Evolutionary conservation across 2,888 invertebrate species (phyloP).

Genomic region (Tenthredo amoena): DNA sequence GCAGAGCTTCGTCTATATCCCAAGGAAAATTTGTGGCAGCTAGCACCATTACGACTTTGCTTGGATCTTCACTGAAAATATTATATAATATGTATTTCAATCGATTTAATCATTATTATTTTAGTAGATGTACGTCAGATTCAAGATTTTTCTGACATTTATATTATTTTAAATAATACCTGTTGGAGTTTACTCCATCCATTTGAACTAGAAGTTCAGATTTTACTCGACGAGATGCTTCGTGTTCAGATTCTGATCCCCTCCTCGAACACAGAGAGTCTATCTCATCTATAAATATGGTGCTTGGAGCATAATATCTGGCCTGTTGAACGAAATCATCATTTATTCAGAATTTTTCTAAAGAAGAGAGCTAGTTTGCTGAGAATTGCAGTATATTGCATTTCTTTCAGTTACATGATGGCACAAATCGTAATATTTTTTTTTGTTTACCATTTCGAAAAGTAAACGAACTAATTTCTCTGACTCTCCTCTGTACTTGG

Average conservation of each 20-base stretch:
- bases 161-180: constrained; percentile 82
- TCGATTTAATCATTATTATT: constrained; percentile 38
- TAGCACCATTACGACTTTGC: constrained; percentile 96
- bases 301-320: constrained; percentile 98
- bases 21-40: constrained; percentile 99
- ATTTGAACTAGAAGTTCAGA: constrained; percentile 98
- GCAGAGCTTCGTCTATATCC: constrained; percentile 98
- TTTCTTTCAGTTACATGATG: not conserved
- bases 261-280: constrained; percentile 97
- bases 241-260: constrained; percentile 98
- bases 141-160: constrained; percentile 53
- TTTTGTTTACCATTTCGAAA: constrained; percentile 93
- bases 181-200: constrained; percentile 94
- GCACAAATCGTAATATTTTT: not conserved
- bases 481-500: constrained; percentile 99
- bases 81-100: constrained; percentile 47
- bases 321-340: constrained; percentile 82
- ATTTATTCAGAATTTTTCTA: constrained; percentile 35
- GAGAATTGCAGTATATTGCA: constrained; percentile 13
- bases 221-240: constrained; percentile 97
- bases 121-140: not conserved
- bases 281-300: constrained; percentile 99
- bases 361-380: constrained; percentile 5
- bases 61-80: constrained; percentile 78
- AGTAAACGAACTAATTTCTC: constrained; percentile 97